Evolutionary conservation across 2,113 vertebrate species (phyloP).

Genomic region (Anoura caudifer): DNA sequence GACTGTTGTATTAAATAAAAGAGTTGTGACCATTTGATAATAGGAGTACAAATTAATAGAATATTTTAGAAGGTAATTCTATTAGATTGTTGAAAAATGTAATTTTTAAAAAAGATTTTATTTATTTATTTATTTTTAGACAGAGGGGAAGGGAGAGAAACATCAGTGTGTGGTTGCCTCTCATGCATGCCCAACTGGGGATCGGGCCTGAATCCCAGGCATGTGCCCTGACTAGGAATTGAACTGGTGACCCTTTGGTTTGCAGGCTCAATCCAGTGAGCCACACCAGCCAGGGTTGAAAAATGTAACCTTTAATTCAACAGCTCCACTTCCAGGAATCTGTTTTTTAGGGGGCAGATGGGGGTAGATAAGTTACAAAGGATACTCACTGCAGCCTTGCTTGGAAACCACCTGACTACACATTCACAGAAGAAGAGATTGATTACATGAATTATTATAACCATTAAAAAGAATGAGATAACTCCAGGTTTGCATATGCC

Average conservation of each 20-base stretch:
- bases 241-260: no score
- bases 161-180: no score
- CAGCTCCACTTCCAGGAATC: background rate
- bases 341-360: background rate
- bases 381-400: background rate
- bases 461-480: background rate
- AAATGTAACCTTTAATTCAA: conserved; percentile 5
- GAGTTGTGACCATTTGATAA: background rate
- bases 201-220: no score
- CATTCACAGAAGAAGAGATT: background rate
- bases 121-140: no score
- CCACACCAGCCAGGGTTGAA: no score
- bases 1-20: background rate
- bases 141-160: no score
- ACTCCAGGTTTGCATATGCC: background rate
- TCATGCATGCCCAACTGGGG: no score
- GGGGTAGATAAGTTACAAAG: background rate
- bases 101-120: no score
- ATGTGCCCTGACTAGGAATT: no score
- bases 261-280: no score
- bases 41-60: background rate
- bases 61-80: background rate
- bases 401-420: background rate
- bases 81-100: background rate
- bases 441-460: background rate